Evolutionary conservation across 2,797 vertebrate species (phyloP), one percentile per base, ranked within the genome.

Genomic region (Manis pentadactyla): DNA sequence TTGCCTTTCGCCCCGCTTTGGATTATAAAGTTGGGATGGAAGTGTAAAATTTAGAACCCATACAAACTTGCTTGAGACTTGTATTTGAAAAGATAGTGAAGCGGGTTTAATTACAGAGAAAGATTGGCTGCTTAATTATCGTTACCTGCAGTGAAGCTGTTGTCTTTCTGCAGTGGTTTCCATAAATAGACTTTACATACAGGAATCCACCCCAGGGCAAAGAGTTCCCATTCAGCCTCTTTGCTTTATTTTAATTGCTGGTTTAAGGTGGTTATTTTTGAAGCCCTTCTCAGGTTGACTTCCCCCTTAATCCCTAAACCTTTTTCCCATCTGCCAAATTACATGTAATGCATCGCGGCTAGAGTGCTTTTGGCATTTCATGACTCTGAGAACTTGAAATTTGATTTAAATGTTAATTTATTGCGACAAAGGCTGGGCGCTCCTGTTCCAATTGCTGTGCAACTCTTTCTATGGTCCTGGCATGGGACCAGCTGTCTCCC

Each of bases 351-450:
- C 34, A 51, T 92, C 8, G 8, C 78, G 55, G 17, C 59, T 37
- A 53, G 90, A 93, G 75, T 85, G 74, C 85, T 94, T 87, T 93
- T 93, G 90, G 74, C 91, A 87, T 83, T 73, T 10, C 42, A 8
- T 0, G 25, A 79, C 59, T 84, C 83, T 85, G 71, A 96, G 93
- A 74, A 64, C 75, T 78, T 94, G 94, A 87, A 34, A 90, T 96
- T 66, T 91, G 96, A 94, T 90, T 97, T 59, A 73, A 79, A 71
- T 89, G 92, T 94, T 97, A 94, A 97, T 97, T 91, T 86, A 89
- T 95, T 79, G 66, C 11, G 71, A 84, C 95, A 94, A 42, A 96
- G 83, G 18, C 94, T 87, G 83, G 86, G 55, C 31, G 25, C 87
- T 59, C 69, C 23, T 0, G 4, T 89, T 88, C 79, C 92, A 79